Evolutionary conservation across 2,113 vertebrate genomes (phyloP).

Genomic region (Indicator maculatus): DNA sequence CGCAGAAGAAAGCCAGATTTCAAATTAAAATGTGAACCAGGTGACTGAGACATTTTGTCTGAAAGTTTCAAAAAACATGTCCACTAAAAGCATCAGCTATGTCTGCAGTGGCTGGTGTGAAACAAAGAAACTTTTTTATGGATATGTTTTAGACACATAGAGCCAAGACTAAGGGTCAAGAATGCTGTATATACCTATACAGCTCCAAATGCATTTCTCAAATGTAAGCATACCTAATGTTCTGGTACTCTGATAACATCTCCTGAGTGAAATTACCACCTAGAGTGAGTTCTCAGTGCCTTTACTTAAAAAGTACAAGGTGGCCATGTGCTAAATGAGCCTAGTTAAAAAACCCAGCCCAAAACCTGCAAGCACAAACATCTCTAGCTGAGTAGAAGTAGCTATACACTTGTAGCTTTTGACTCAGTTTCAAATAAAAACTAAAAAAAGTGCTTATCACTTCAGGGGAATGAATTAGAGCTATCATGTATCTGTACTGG

Average conservation of each 20-base stretch:
- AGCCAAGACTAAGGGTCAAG: constrained; percentile 31
- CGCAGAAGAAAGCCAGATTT: neutral
- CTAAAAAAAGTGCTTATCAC: neutral
- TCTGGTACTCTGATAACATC: neutral
- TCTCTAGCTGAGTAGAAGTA: neutral
- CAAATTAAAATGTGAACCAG: neutral
- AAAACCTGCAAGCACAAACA: neutral
- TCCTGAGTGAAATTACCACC: neutral
- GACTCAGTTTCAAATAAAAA: neutral
- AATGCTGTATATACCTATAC: neutral
- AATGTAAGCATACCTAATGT: neutral
- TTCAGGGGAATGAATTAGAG: neutral
- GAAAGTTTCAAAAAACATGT: constrained; percentile 16
- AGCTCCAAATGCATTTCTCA: neutral
- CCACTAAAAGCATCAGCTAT: neutral
- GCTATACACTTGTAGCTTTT: neutral
- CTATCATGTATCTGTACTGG: too few species aligned
- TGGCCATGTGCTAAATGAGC: neutral
- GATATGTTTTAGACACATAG: neutral
- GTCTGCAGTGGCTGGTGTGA: neutral
- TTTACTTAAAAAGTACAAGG: neutral
- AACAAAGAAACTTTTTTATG: constrained; percentile 23
- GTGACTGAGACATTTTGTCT: neutral
- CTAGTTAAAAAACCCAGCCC: neutral
- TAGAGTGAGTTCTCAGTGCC: neutral